phyloP scores from a whole-genome alignment of 1,140 invertebrate species.

The Lepidotrigona ventralis region DNA sequence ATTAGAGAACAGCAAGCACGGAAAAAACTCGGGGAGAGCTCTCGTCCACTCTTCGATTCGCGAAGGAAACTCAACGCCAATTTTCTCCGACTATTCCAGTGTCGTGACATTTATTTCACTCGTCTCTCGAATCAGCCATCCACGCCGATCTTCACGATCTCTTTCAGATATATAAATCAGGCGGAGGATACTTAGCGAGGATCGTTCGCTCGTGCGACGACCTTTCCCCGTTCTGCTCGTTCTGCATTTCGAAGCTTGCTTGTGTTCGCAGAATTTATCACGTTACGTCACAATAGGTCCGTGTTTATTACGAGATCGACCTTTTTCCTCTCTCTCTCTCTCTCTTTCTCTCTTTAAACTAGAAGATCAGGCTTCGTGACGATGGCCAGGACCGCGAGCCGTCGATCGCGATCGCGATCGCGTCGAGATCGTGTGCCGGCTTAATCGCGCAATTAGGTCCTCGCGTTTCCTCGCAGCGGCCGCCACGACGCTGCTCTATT shows the following conservation, averaged over 20 bases:
- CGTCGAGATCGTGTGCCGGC: constrained; percentile 18
- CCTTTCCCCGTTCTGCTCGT: constrained; percentile 48
- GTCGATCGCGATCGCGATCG: constrained; percentile 19
- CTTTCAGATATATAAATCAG: constrained; percentile 59
- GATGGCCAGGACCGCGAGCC: neutral
- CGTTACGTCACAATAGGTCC: constrained; percentile 53
- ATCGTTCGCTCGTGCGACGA: constrained; percentile 56
- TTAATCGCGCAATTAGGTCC: constrained; percentile 34
- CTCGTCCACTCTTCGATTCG: no score
- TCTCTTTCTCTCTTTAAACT: neutral
- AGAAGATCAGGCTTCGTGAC: constrained; percentile 17
- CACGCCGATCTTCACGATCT: constrained; percentile 60
- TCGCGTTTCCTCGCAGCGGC: neutral
- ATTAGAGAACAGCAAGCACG: neutral
- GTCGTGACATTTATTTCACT: constrained; percentile 62
- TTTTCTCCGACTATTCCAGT: constrained; percentile 42
- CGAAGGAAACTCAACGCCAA: constrained; percentile 43
- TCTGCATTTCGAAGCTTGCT: neutral
- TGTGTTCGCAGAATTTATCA: constrained; percentile 65
- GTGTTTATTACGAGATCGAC: constrained; percentile 45
- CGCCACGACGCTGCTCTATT: constrained; percentile 48
- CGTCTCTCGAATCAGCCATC: constrained; percentile 56
- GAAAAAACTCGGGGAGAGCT: neutral
- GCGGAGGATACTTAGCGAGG: constrained; percentile 37
- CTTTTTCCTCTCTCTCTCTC: constrained; percentile 3